A percentile compares a stretch with the other conserved stretches of the same genome.
Evolutionary conservation across 64 coral and sea anemone genomes (phyloP).

Genomic region (Astreopora myriophthalma): DNA sequence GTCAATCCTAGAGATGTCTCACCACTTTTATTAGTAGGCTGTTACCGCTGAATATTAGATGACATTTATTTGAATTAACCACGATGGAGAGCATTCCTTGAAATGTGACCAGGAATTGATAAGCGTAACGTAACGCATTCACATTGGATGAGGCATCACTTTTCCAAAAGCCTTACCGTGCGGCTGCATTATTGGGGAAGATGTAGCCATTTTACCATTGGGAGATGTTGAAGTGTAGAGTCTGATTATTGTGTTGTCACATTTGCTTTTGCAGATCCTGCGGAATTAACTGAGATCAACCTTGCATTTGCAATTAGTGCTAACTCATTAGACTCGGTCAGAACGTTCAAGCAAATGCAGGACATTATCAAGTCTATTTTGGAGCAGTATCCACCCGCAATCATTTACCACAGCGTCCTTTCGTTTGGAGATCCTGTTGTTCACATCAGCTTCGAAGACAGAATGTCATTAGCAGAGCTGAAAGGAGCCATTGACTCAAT

Average conservation of each 20-base stretch:
- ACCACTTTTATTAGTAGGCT: too few species aligned
- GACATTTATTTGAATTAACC: too few species aligned
- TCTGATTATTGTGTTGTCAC: not conserved
- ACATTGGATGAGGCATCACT: too few species aligned
- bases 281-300: conserved; percentile 17
- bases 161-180: too few species aligned
- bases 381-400: conserved; percentile 25
- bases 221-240: too few species aligned
- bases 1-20: too few species aligned
- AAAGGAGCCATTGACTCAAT: conserved; percentile 40
- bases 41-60: too few species aligned
- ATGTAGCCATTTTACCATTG: too few species aligned
- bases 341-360: conserved; percentile 60
- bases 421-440: conserved; percentile 46
- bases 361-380: conserved; percentile 59
- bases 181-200: too few species aligned
- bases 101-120: too few species aligned
- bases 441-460: not conserved
- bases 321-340: conserved; percentile 44
- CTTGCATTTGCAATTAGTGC: conserved; percentile 72
- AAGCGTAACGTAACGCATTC: too few species aligned
- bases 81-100: too few species aligned
- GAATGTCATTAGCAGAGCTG: not conserved
- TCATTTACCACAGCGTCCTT: conserved; percentile 25
- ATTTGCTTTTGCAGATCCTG: not conserved